Percentiles rank a stretch among this genome's conserved stretches.
Conservation (phyloP, 2,113 vertebrate species). For the Electrona antarctica region DNA sequence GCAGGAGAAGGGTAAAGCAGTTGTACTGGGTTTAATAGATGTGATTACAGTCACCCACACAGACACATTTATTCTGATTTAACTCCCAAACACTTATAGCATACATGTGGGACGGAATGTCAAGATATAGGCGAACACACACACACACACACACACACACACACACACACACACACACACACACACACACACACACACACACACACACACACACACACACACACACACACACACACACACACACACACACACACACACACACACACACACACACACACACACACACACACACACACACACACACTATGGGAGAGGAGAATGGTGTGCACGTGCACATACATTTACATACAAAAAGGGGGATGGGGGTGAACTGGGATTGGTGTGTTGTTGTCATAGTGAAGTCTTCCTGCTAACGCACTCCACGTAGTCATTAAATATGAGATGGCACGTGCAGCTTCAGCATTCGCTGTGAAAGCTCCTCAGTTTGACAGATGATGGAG, state of each 20-base stretch:
- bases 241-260: conserved; percentile 4
- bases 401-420: conserved; percentile 52
- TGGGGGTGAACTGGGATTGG: conserved; percentile 52
- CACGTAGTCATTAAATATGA: conserved; percentile 74
- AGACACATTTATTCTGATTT: conserved; percentile 31
- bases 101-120: background rate
- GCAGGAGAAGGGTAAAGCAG: background rate
- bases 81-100: conserved; percentile 12
- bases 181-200: conserved; percentile 3
- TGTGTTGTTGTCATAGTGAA: conserved; percentile 50
- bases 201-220: conserved; percentile 22
- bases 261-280: conserved; percentile 18
- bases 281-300: conserved; percentile 13
- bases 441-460: conserved; percentile 49
- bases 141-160: conserved; percentile 7
- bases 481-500: conserved; percentile 9
- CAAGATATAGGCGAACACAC: conserved; percentile 23
- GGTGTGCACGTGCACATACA: no score
- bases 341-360: conserved; percentile 16
- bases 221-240: conserved; percentile 12
- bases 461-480: conserved; percentile 29
- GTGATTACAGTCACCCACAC: conserved; percentile 14
- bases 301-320: background rate
- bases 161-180: conserved; percentile 2
- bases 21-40: background rate